Percentiles rank a stretch among this genome's conserved stretches.
These are phyloP conservation scores for Prietella phreatophila DNA, from an alignment of 2,113 vertebrate species.

Conservation along the genomic window DNA sequence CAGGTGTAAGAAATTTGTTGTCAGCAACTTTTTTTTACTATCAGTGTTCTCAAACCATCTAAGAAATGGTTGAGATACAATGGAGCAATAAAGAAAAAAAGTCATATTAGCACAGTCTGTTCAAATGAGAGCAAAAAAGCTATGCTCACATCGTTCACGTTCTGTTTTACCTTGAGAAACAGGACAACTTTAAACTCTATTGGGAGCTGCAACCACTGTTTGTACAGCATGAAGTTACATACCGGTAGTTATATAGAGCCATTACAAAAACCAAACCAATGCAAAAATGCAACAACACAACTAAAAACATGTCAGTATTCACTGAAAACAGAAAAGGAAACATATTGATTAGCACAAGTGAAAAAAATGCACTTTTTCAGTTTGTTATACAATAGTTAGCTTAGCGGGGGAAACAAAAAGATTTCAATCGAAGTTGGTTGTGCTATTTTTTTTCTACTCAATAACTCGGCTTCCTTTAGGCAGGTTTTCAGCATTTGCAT, in stretches of 20 bases:
- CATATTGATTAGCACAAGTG: neutral
- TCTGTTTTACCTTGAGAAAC: neutral
- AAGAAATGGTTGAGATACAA: neutral
- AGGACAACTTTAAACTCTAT: neutral
- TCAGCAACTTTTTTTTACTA: neutral
- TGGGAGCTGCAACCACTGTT: neutral
- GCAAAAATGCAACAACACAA: neutral
- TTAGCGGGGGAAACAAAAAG: neutral
- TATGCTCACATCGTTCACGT: neutral
- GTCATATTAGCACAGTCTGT: neutral
- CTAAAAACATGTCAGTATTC: neutral
- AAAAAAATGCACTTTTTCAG: neutral
- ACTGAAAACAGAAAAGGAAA: neutral
- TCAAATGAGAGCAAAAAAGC: neutral
- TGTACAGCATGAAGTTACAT: neutral
- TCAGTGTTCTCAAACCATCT: neutral
- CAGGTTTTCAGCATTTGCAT: neutral
- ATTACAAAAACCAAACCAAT: neutral
- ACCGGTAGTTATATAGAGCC: too few species aligned
- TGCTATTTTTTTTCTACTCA: neutral
- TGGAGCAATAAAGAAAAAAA: neutral
- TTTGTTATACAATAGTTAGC: neutral
- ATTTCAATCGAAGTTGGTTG: too few species aligned
- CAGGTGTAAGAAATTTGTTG: neutral
- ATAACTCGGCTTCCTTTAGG: neutral